Evolutionary conservation across 2,888 invertebrate species (phyloP).

Genomic region (Branchinecta sandiegonensis): DNA sequence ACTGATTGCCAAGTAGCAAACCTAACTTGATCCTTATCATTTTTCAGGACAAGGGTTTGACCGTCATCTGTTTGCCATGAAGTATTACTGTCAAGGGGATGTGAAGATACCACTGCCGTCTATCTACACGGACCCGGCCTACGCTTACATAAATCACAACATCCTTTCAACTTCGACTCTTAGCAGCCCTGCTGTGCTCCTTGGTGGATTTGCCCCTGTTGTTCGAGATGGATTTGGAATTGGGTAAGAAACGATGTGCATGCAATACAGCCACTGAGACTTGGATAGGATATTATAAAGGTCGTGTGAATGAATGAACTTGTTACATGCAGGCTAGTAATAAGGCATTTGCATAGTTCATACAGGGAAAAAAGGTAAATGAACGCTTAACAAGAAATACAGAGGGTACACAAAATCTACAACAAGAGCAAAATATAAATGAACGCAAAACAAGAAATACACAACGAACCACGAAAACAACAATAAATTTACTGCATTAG

Average conservation of each 20-base stretch:
- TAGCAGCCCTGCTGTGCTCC: slow-evolving; percentile 64
- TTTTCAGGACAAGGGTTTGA: slow-evolving; percentile 78
- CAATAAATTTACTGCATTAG: too few relatives aligned
- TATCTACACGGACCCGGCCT: slow-evolving; percentile 60
- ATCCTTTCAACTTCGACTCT: slow-evolving; percentile 90
- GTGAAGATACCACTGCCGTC: slow-evolving; percentile 44
- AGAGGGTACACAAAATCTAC: too few relatives aligned
- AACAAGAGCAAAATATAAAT: too few relatives aligned
- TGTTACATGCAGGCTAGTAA: too few relatives aligned
- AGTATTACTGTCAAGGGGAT: slow-evolving; percentile 49
- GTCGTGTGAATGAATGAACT: too few relatives aligned
- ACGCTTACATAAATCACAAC: slow-evolving; percentile 64
- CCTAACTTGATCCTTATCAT: not conserved
- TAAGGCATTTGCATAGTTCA: too few relatives aligned
- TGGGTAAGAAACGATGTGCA: slow-evolving; percentile 46
- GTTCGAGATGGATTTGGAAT: slow-evolving; percentile 79
- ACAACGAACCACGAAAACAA: too few relatives aligned
- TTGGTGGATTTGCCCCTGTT: slow-evolving; percentile 91
- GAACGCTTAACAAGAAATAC: too few relatives aligned
- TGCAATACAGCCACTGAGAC: not conserved
- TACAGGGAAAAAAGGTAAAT: too few relatives aligned
- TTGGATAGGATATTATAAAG: slow-evolving; percentile 1
- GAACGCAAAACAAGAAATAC: too few relatives aligned
- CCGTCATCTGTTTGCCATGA: slow-evolving; percentile 78
- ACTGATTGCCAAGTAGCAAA: too few relatives aligned